Percentiles rank a stretch among this genome's conserved stretches.
Evolutionary conservation across 2,888 invertebrate genomes (phyloP).

Genomic region (Matsumyia berberina): DNA sequence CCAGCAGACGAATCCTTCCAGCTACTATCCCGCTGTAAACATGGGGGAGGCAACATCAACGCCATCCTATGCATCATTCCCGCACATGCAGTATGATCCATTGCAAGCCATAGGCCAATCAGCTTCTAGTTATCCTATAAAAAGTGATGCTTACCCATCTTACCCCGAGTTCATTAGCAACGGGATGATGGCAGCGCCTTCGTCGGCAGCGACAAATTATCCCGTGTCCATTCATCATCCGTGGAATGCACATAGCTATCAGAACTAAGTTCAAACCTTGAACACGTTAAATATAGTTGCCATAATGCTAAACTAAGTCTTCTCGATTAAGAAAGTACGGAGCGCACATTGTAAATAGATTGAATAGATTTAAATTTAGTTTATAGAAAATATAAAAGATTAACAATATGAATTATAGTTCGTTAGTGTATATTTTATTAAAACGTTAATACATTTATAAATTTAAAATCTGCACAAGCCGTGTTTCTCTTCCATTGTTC

Average conservation of each 20-base stretch:
- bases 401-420: conserved; percentile 49
- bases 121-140: conserved; percentile 53
- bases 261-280: conserved; percentile 43
- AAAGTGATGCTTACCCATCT: conserved; percentile 54
- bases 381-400: conserved; percentile 21
- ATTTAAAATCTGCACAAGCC: background rate
- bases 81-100: conserved; percentile 70
- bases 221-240: conserved; percentile 65
- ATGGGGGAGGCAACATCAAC: conserved; percentile 50
- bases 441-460: conserved; percentile 75
- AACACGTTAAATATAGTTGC: conserved; percentile 52
- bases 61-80: conserved; percentile 54
- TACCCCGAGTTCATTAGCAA: conserved; percentile 74
- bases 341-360: conserved; percentile 41
- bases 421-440: conserved; percentile 71
- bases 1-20: conserved; percentile 61
- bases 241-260: conserved; percentile 66
- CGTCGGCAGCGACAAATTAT: conserved; percentile 62
- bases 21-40: conserved; percentile 56
- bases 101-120: conserved; percentile 62
- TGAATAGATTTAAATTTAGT: conserved; percentile 17
- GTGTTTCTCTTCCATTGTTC: background rate
- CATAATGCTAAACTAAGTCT: conserved; percentile 67
- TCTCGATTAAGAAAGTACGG: conserved; percentile 39
- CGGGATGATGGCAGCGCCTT: conserved; percentile 58